phyloP scores from a whole-genome alignment of 2,797 vertebrate species.

The Xiphorhynchus erythropygius region DNA sequence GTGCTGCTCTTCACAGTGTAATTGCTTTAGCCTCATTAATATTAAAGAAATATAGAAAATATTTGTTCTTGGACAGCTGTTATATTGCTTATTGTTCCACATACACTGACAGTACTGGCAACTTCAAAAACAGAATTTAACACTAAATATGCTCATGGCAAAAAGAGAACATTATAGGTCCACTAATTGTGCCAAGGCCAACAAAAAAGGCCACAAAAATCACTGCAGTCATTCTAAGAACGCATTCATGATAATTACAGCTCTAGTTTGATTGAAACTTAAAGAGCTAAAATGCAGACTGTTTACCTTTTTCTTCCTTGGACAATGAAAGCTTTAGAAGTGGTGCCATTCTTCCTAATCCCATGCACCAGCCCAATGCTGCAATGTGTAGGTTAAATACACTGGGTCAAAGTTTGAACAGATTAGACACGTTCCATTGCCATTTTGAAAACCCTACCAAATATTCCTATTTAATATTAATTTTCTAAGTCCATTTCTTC shows the following conservation, averaged over 20 bases:
- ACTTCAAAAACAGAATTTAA: conserved; percentile 12
- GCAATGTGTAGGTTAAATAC: background rate
- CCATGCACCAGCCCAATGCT: background rate
- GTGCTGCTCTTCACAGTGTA: conserved; percentile 47
- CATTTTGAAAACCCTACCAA: background rate
- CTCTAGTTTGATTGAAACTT: background rate
- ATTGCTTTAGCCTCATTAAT: conserved; percentile 57
- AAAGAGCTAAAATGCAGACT: background rate
- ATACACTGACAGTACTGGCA: background rate
- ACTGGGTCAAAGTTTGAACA: background rate
- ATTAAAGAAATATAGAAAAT: conserved; percentile 54
- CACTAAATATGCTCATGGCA: background rate
- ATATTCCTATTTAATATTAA: background rate
- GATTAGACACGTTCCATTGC: background rate
- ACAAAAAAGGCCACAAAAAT: conserved; percentile 1
- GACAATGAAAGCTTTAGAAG: background rate
- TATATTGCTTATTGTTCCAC: background rate
- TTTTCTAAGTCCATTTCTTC: background rate
- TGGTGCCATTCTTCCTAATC: background rate
- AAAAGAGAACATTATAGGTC: background rate
- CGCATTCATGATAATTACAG: background rate
- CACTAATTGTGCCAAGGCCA: background rate
- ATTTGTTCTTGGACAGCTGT: conserved; percentile 59
- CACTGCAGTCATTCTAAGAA: background rate
- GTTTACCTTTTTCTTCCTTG: background rate